These are phyloP conservation scores for Margaritifera margaritifera DNA, from an alignment of 2,888 invertebrate genomes.

Conservation along the genomic window DNA sequence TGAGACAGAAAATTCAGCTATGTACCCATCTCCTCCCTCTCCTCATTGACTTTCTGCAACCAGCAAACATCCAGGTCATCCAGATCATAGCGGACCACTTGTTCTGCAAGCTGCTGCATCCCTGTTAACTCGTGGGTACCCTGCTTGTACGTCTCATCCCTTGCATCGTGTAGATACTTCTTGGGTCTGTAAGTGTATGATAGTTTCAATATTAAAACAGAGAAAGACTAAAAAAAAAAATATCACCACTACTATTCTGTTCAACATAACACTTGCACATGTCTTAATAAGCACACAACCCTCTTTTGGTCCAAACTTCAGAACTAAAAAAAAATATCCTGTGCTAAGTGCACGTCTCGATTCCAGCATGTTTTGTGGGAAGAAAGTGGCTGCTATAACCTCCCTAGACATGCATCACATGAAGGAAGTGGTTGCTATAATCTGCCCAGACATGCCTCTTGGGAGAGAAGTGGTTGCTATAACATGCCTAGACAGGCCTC, in stretches of 20 bases:
- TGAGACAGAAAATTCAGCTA: conserved; percentile 4
- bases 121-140: conserved; percentile 90
- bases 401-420: too few species aligned
- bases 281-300: too few species aligned
- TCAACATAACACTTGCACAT: background rate
- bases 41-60: conserved; percentile 90
- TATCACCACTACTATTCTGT: too few species aligned
- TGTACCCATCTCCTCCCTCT: conserved; percentile 80
- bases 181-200: conserved; percentile 78
- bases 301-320: too few species aligned
- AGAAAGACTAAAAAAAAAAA: background rate
- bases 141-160: conserved; percentile 88
- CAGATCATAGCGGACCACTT: conserved; percentile 94
- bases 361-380: too few species aligned
- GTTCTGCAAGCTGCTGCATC: conserved; percentile 90
- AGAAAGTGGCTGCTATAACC: too few species aligned
- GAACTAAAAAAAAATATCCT: too few species aligned
- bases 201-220: conserved; percentile 1
- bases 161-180: conserved; percentile 91
- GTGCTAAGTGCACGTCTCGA: too few species aligned
- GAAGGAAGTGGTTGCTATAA: too few species aligned
- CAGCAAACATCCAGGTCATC: conserved; percentile 94
- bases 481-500: too few species aligned
- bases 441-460: too few species aligned
- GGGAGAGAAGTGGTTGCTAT: too few species aligned